phyloP scores from a whole-genome alignment of 2,797 vertebrate genomes.

The Microchirus variegatus region DNA sequence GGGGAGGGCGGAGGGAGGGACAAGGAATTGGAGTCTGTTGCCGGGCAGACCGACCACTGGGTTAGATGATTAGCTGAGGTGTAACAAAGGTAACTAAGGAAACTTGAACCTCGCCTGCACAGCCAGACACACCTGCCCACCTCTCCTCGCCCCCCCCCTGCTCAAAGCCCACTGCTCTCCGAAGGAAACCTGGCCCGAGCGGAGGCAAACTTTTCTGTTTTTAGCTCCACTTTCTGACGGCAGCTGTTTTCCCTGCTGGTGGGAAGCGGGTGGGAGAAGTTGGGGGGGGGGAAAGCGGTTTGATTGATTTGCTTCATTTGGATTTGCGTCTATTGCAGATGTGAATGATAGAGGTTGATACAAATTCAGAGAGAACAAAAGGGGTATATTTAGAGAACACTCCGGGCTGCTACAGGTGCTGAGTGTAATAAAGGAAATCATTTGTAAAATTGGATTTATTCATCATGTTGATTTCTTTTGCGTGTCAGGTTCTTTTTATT shows the following conservation, averaged over 20 bases:
- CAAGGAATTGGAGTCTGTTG: constrained; percentile 48
- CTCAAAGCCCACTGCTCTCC: constrained; percentile 35
- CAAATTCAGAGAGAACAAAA: constrained; percentile 35
- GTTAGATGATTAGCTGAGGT: constrained; percentile 72
- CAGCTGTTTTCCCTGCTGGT: constrained; percentile 52
- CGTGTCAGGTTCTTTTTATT: constrained; percentile 11
- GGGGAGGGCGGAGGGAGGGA: constrained; percentile 52
- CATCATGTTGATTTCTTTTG: constrained; percentile 37
- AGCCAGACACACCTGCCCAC: constrained; percentile 69
- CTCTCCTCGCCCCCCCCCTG: constrained; percentile 23
- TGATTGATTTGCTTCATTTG: constrained; percentile 81
- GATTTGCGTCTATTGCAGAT: constrained; percentile 62
- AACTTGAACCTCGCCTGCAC: constrained; percentile 58
- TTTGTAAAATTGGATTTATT: constrained; percentile 66
- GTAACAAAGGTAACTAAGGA: constrained; percentile 60
- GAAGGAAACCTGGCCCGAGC: constrained; percentile 51
- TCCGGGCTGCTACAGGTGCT: constrained; percentile 34
- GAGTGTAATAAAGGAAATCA: constrained; percentile 53
- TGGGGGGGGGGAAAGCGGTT: constrained; percentile 20
- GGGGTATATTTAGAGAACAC: constrained; percentile 40
- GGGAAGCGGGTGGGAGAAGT: constrained; percentile 15
- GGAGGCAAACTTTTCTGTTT: constrained; percentile 50
- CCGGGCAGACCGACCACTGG: constrained; percentile 70
- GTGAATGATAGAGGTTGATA: constrained; percentile 61
- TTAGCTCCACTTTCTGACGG: constrained; percentile 43